Evolutionary conservation across 2,113 vertebrate species (phyloP).

Genomic region (Drymodes brunneopygia): DNA sequence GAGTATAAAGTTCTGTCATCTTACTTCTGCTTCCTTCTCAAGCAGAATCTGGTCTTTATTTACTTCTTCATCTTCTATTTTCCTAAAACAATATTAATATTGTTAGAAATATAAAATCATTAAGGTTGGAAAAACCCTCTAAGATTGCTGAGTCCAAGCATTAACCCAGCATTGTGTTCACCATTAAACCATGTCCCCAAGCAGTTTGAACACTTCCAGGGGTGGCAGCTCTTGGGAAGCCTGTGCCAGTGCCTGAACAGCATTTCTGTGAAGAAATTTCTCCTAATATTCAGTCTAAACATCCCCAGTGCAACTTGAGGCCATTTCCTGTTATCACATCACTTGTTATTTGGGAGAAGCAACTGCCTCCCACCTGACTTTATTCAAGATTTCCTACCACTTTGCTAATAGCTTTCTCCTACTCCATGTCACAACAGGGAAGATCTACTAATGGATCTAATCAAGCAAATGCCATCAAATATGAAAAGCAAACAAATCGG

Average conservation of each 20-base stretch:
- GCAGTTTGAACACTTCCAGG: not conserved
- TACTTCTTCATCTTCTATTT: constrained; percentile 91
- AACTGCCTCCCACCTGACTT: not conserved
- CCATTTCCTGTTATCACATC: fast-evolving
- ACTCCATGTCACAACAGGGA: not conserved
- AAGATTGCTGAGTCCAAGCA: not conserved
- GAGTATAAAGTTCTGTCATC: not conserved
- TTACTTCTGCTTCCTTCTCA: constrained; percentile 98
- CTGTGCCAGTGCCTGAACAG: not conserved
- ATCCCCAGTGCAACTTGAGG: not conserved
- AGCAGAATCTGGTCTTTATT: constrained; percentile 96
- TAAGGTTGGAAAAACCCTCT: not conserved
- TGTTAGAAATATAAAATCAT: not conserved
- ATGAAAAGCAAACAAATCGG: not conserved
- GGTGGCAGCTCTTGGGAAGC: not conserved
- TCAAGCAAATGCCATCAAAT: not conserved
- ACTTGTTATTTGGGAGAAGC: not conserved
- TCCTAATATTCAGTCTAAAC: not conserved
- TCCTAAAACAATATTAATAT: constrained; percentile 68
- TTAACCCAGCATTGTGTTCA: not conserved
- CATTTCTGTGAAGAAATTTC: not conserved
- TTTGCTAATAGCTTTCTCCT: not conserved
- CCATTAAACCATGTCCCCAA: not conserved
- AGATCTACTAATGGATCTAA: not conserved
- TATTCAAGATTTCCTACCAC: not conserved